phyloP scores from a whole-genome alignment of 2,888 invertebrate species.

The Cistogaster globosa region DNA sequence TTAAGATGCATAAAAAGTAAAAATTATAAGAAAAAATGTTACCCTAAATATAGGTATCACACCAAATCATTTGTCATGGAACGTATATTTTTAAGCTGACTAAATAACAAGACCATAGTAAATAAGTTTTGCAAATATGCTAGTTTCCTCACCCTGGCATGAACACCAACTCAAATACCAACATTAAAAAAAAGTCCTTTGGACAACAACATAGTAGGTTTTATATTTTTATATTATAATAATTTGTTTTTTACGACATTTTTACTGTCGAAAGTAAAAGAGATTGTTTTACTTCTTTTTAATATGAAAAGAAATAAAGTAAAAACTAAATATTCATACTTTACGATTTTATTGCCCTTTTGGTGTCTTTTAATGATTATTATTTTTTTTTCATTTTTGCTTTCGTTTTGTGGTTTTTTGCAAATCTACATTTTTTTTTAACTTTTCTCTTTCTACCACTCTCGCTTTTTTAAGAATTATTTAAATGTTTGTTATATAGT shows the following conservation, averaged over 20 bases:
- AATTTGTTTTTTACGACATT: constrained; percentile 15
- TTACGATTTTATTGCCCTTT: constrained; percentile 54
- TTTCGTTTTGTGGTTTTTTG: not conserved
- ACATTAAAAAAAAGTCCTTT: too few relatives aligned
- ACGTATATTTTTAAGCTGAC: too few relatives aligned
- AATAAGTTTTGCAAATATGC: too few relatives aligned
- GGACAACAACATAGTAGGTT: too few relatives aligned
- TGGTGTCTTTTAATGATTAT: not conserved
- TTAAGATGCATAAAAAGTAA: too few relatives aligned
- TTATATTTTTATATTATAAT: too few relatives aligned
- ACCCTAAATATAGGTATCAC: too few relatives aligned
- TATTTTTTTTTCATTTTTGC: not conserved
- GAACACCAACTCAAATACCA: too few relatives aligned
- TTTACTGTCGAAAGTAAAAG: not conserved
- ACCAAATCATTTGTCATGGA: too few relatives aligned
- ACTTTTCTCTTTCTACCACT: not conserved
- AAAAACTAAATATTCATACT: constrained; percentile 3
- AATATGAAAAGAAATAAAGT: not conserved
- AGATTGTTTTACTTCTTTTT: not conserved
- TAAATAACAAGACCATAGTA: too few relatives aligned
- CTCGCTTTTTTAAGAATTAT: constrained; percentile 38
- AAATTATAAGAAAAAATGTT: too few relatives aligned
- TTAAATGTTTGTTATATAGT: constrained; percentile 34
- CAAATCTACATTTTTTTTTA: constrained; percentile 1
- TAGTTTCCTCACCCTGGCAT: too few relatives aligned